Evolutionary conservation across 2,888 invertebrate genomes (phyloP).

Genomic region (Tipula confusa): DNA sequence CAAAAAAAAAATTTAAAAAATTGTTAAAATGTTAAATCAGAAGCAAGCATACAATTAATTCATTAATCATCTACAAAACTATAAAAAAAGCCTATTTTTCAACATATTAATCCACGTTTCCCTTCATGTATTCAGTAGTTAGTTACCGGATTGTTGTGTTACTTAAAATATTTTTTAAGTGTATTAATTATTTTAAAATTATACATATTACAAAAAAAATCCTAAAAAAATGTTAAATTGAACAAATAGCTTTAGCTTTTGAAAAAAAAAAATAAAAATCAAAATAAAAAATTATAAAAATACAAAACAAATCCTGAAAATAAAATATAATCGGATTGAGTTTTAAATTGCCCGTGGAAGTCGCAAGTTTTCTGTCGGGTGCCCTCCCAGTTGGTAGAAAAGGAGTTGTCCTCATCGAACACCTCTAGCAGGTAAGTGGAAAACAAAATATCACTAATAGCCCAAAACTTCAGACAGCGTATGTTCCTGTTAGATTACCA

Average conservation of each 20-base stretch:
- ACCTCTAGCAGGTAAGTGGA: too few species aligned
- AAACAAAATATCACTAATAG: too few species aligned
- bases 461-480: too few species aligned
- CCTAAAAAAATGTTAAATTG: not conserved
- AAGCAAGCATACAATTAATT: not conserved
- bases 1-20: not conserved
- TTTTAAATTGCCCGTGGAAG: too few species aligned
- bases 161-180: not conserved
- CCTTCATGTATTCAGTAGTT: not conserved
- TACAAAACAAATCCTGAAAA: not conserved
- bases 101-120: not conserved
- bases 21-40: not conserved
- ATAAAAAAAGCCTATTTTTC: not conserved
- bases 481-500: too few species aligned
- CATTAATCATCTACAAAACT: not conserved
- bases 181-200: constrained; percentile 1
- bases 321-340: too few species aligned
- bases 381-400: too few species aligned
- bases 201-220: not conserved
- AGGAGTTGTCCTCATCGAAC: too few species aligned
- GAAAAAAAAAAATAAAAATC: not conserved
- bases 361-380: too few species aligned
- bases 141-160: not conserved
- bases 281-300: too few species aligned
- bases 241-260: constrained; percentile 20